Evolutionary conservation across 2,888 invertebrate species (phyloP).

Genomic region (Apotomis betuletana): DNA sequence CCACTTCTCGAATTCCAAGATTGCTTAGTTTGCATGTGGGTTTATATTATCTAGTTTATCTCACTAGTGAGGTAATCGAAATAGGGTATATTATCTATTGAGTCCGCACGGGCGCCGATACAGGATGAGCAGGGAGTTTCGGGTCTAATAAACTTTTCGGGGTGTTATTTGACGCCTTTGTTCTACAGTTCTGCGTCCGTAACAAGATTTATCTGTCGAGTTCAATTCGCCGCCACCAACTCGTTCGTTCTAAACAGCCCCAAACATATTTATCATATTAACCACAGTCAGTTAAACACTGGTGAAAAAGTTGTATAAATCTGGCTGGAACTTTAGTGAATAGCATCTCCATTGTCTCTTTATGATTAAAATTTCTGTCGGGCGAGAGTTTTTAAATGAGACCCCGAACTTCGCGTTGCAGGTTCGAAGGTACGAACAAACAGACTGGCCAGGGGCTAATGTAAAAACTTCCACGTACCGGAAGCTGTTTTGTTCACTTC

Average conservation of each 20-base stretch:
- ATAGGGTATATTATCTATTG: constrained; percentile 18
- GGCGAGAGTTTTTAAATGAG: constrained; percentile 72
- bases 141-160: constrained; percentile 39
- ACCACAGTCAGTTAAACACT: constrained; percentile 46
- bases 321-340: constrained; percentile 62
- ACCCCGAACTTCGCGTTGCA: constrained; percentile 73
- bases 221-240: constrained; percentile 50
- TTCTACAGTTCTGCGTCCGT: constrained; percentile 33
- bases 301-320: constrained; percentile 63
- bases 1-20: constrained; percentile 26
- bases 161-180: constrained; percentile 38
- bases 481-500: constrained; percentile 68
- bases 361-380: constrained; percentile 73
- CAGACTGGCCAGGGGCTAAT: constrained; percentile 70
- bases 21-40: constrained; percentile 21
- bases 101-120: constrained; percentile 23
- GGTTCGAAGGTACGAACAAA: constrained; percentile 74
- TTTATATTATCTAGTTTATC: constrained; percentile 23
- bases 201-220: constrained; percentile 41
- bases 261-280: constrained; percentile 52
- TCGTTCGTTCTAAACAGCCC: constrained; percentile 48
- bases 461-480: constrained; percentile 73
- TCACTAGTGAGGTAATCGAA: constrained; percentile 3
- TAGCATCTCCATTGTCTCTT: constrained; percentile 74
- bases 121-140: constrained; percentile 29